Base-by-base conservation (phyloP, 30 jellyfish, hydroid and myxozoan genomes). In the Catostylus mosaicus region DNA sequence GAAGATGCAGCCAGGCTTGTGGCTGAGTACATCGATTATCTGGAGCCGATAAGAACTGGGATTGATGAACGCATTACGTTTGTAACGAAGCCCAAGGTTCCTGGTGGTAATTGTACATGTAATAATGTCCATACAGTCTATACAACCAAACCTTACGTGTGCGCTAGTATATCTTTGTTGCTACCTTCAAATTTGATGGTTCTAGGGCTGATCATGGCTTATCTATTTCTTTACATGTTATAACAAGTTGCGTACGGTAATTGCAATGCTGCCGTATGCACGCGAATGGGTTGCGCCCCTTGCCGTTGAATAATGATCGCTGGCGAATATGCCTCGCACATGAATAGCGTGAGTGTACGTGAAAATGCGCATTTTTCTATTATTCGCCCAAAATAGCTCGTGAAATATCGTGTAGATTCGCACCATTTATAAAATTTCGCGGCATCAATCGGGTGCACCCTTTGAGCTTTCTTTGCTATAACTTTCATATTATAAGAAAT, bases 51-150 rank as follows among this genome's bases (percentile, higher is more conserved):
- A 14, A 70, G 64, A 29, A 73, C 91, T 50, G 91, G 88, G 16
- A 59, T 90, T 11, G 97, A 90, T 29, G 95, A 83, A 37, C 95
- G 97, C 65, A 83, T 90, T 52, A 45, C 81, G 22, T 89, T 88
- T 88, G 95, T 84, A 74, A 84, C 64, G 51, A 82, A 82, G 75
- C 80, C 92, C 27, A 56, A 68, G 73, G 62, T 40, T 52, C 69
- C 85, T 24, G 82, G n/a, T n/a, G 66, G 10, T 45, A 68, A 68
- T 68, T 82, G 92, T 56, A 63, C n/a, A 18, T 82, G 92, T 48
- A 52, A 67, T 63, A 38, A 78, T 24, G n/a, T n/a, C n/a, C n/a
- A n/a, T n/a, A n/a, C n/a, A n/a, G n/a, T n/a, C n/a, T 16, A 43
- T 59, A 23, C 37, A 59, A 30, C 75, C 66, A 82, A 82, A 82